A percentile compares a stretch with the other conserved stretches of the same genome.
Conservation (phyloP, 2,113 vertebrate species). For the Syrmaticus mikado region DNA sequence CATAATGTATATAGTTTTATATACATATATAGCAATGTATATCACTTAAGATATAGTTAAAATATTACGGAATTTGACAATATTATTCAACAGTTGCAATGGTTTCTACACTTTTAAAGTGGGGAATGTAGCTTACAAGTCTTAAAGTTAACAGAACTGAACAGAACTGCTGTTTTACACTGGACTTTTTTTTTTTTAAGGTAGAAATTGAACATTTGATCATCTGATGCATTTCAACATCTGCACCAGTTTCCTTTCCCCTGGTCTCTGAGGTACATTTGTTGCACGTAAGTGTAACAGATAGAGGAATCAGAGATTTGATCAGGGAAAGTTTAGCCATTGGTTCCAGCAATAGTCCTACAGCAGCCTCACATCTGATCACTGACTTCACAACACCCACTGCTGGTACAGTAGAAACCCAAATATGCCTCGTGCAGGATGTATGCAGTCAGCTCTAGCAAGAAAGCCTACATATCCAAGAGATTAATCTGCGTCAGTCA, state of each 20-base stretch:
- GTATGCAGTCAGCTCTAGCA: not conserved
- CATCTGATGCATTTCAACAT: not conserved
- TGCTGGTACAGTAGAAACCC: not conserved
- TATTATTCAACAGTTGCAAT: not conserved
- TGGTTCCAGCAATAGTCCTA: not conserved
- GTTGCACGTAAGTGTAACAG: accelerated
- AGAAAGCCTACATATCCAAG: not conserved
- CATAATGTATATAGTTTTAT: not conserved
- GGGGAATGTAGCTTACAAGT: not conserved
- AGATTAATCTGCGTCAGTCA: not conserved
- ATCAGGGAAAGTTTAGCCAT: not conserved
- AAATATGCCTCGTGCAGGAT: no score
- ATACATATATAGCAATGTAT: not conserved
- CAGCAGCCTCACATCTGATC: not conserved
- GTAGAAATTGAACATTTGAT: not conserved
- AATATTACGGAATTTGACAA: not conserved
- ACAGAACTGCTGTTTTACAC: not conserved
- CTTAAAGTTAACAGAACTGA: not conserved
- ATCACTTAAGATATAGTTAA: not conserved
- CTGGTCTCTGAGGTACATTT: not conserved
- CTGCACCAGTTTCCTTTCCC: not conserved
- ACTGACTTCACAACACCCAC: not conserved
- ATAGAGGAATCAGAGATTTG: not conserved
- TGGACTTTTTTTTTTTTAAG: not conserved
- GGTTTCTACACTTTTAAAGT: not conserved